Percentiles rank a stretch among this genome's conserved stretches.
Evolutionary conservation across 2,888 invertebrate species (phyloP).

Genomic region (Augiades crinisus): DNA sequence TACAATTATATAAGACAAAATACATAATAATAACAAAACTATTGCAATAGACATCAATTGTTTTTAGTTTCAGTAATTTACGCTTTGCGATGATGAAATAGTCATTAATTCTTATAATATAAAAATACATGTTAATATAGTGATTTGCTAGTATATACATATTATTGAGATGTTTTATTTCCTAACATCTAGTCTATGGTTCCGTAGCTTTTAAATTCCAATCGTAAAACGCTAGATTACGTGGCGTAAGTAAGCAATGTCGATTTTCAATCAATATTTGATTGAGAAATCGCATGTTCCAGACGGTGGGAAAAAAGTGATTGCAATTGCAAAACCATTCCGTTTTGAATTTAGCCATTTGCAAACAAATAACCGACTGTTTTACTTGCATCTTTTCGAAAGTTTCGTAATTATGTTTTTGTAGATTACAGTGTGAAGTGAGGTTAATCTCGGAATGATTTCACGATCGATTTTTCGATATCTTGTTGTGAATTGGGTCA

Average conservation of each 20-base stretch:
- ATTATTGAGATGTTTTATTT: no score
- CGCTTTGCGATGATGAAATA: no score
- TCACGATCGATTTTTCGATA: background rate
- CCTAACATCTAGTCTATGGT: no score
- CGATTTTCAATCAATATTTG: slow-evolving; percentile 23
- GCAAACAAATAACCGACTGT: slow-evolving; percentile 14
- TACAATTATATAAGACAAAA: no score
- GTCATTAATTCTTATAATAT: no score
- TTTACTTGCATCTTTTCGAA: background rate
- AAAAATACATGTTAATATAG: no score
- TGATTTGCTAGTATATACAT: no score
- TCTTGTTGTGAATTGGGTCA: slow-evolving; percentile 29
- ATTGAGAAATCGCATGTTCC: slow-evolving; percentile 22
- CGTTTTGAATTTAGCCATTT: slow-evolving; percentile 5
- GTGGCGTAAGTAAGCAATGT: background rate
- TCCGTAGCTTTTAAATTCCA: background rate
- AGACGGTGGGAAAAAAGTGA: slow-evolving; percentile 9
- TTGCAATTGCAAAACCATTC: slow-evolving; percentile 10
- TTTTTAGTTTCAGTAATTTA: no score
- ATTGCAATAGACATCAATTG: no score
- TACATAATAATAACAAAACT: no score
- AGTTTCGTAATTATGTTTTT: background rate
- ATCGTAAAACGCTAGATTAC: background rate
- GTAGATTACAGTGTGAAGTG: background rate
- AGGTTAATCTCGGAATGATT: background rate